Conservation (phyloP, 2,888 invertebrate genomes). For the Eristalis tenax region DNA sequence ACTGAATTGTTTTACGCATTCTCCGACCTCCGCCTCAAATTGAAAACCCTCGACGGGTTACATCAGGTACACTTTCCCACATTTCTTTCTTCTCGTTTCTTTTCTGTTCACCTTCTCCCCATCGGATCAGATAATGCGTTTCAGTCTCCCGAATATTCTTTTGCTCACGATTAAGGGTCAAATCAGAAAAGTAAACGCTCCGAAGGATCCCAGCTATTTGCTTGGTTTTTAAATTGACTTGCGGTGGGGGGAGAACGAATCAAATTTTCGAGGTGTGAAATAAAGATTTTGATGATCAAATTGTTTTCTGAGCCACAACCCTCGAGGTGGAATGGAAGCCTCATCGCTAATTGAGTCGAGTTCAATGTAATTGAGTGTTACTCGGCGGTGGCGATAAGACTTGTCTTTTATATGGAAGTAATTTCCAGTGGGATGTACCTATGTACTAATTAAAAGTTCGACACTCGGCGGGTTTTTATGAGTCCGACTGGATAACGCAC, state of each 20-base stretch:
- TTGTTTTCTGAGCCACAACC: constrained; percentile 27
- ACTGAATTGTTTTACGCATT: constrained; percentile 36
- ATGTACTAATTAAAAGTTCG: constrained; percentile 8
- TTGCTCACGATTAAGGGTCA: constrained; percentile 30
- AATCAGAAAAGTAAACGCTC: constrained; percentile 35
- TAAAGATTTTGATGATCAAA: constrained; percentile 29
- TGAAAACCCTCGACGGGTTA: constrained; percentile 34
- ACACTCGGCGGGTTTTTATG: background rate
- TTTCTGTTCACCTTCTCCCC: background rate
- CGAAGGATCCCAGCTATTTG: background rate
- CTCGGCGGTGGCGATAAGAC: background rate
- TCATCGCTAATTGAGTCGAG: constrained; percentile 31
- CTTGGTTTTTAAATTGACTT: constrained; percentile 19
- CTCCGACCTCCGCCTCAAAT: constrained; percentile 5
- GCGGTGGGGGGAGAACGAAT: background rate
- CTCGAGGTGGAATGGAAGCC: background rate
- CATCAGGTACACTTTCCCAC: constrained; percentile 17
- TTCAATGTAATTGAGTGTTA: background rate
- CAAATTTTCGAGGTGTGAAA: constrained; percentile 38
- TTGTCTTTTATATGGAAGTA: background rate
- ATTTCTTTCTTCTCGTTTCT: background rate
- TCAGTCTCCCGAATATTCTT: background rate
- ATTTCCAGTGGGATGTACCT: background rate
- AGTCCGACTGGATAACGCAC: background rate
- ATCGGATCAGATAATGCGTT: background rate